Evolutionary conservation across 1,140 invertebrate species (phyloP), one percentile per base, ranked within the genome.

Genomic region (Meloidogyne floridensis): DNA sequence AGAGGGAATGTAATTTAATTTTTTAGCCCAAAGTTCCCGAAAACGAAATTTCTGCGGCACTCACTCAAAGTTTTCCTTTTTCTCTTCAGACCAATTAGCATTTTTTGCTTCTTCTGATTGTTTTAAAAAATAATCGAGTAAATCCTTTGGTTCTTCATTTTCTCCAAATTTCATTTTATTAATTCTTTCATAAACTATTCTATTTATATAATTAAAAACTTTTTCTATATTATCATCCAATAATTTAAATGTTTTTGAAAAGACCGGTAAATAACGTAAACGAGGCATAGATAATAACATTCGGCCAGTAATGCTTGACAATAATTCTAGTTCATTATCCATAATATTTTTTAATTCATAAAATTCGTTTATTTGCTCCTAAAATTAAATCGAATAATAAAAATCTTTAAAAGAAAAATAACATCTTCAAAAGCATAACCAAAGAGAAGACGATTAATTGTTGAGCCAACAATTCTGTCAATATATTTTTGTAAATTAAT

Each of bases 281-380:
- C 5, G 13, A 7, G 78, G 78, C 9, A 81, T 80, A 2, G 53
- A 51, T 18, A 80, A 20, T 65, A 80, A 10, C 20, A 47, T 13
- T 8, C 11, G 76, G 3, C 70, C 78, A 11, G 78, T 51, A 18
- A 78, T 6, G 0, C 51, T 53, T 5, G 15, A 51, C 0, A 80
- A 8, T 75, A 78, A 18, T n/a, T 51, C 74, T 5, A 11, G 70
- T 32, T 80, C 51, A 13, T 47, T 78, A 75, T 80, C 75, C 78
- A 80, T 80, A 8, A 42, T 20, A 18, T 80, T 18, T 18, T 78
- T 72, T 7, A 80, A 53, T 20, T 80, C 53, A 32, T 13, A 42
- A 54, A 80, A 80, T 15, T 80, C 78, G 2, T 72, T 75, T 75
- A 80, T 53, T 11, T 72, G 51, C 2, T 72, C 78, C 78, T 80